Evolutionary conservation across 2,797 vertebrate genomes (phyloP), one percentile per base, ranked within the genome.

Genomic region (Ispidina lecontei): DNA sequence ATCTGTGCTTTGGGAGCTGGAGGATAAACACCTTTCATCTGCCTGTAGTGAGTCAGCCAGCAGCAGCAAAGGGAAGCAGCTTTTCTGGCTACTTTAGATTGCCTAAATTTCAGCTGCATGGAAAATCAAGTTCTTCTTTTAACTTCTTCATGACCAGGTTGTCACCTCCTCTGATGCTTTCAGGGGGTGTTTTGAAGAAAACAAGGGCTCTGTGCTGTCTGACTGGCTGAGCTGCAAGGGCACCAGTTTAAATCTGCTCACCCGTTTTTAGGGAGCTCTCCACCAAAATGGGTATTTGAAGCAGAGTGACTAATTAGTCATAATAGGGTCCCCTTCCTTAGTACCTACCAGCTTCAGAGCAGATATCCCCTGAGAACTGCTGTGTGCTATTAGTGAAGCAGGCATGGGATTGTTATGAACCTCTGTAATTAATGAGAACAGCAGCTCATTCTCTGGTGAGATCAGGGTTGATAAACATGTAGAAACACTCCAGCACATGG

Each of bases 151-250:
- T 65, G 64, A 69, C 46, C 6, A 7, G 47, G 39, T 51, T 81
- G 84, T 75, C 92, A 63, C 89, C 59, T 58, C 80, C 59, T 58
- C 80, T 72, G 89, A 56, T 64, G 83, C 51, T 88, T 74, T 68
- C 55, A 35, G 31, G 46, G 35, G 43, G 12, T 58, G 21, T 58
- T 54, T 83, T 44, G 71, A 25, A 39, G 37, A 29, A 74, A 82
- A 70, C 44, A 41, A 39, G 39, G 10, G 2, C 33, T 79, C 70
- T 70, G 85, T 76, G 64, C 78, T 62, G 25, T 58, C 84, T 72
- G 55, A 31, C 80, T 81, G 77, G 58, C 89, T 39, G 26, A 83
- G 28, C 58, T 12, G 12, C 74, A 41, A 15, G 62, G 84, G 77
- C 79, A 37, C 78, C 14, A 3, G 16, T 16, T 65, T 44, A 9